Base-by-base conservation (phyloP, 1,140 invertebrate genomes). In the Atta texana region DNA sequence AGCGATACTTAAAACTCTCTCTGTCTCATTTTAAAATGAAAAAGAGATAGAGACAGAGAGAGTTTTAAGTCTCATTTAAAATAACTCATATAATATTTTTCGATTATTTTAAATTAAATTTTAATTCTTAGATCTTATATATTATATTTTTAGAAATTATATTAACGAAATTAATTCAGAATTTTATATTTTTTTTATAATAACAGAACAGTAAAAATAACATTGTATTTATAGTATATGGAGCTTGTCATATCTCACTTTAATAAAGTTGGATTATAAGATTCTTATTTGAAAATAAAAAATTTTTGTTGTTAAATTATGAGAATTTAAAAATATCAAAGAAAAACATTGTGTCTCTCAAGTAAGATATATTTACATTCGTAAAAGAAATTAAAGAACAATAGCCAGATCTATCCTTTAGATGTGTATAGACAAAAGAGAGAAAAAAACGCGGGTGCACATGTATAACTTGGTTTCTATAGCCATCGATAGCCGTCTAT, bases 161-260 rank as follows among this genome's bases (percentile, higher is more conserved):
- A 21, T 24, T 28, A 61, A 44, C 3, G 39, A 66, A 66, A 39
- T 66, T 39, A 7, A 31, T 18, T 3, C 16, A 14, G 10, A 68
- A 44, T 21, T 21, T 44, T 6, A 44, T 0, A 34, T 4, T 34
- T 66, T n/a, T 68, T 14, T 39, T 21, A 34, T 34, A 24, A 49
- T 51, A 21, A 49, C 6, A 12, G n/a, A 68, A 12, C 12, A 49
- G 14, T 69, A 51, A 69, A 69, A 69, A 69, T 69, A 18, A 69
- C 10, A 44, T n/a, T 69, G 12, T n/a, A 2, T 44, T 68, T 21
- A 8, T 21, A 69, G 12, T 3, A 69, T 5, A 5, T 16, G 12
- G 7, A n/a, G 4, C n/a, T 49, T 4, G 0, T 49, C 6, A 24
- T 24, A 24, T 24, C 0, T 10, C 1, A 18, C 10, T 6, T 68